Conservation (phyloP, 2,113 vertebrate genomes). For the Rhinolophus ferrumequinum region DNA sequence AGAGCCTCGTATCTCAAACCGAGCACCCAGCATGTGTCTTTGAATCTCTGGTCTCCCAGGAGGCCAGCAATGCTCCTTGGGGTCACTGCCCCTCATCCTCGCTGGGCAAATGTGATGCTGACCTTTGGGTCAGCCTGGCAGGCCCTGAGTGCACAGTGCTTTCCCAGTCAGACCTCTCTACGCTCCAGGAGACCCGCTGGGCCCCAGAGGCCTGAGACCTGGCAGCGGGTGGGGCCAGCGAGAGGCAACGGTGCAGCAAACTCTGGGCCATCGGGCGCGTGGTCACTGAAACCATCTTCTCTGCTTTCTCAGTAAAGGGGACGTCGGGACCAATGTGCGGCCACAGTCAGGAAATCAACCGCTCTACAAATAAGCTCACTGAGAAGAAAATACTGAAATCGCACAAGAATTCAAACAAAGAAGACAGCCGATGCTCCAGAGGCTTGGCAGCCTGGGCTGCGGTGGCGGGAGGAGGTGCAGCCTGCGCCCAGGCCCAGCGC, state of each 20-base stretch:
- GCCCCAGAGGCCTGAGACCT: neutral
- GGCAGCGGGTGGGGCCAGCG: accelerated
- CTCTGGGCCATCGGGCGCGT: accelerated
- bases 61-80: neutral
- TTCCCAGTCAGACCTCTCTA: neutral
- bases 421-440: accelerated
- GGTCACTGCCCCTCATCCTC: neutral
- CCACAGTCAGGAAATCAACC: neutral
- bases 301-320: neutral
- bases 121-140: neutral
- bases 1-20: accelerated
- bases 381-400: neutral
- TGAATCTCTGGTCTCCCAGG: neutral
- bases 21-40: accelerated
- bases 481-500: neutral
- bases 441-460: neutral
- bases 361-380: neutral
- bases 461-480: accelerated
- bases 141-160: accelerated
- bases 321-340: accelerated
- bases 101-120: accelerated
- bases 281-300: neutral
- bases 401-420: no score
- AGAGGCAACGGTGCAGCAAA: accelerated
- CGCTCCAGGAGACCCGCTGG: neutral